These are phyloP conservation scores for Zootoca vivipara DNA, from an alignment of 2,113 vertebrate species.

Conservation along the genomic window DNA sequence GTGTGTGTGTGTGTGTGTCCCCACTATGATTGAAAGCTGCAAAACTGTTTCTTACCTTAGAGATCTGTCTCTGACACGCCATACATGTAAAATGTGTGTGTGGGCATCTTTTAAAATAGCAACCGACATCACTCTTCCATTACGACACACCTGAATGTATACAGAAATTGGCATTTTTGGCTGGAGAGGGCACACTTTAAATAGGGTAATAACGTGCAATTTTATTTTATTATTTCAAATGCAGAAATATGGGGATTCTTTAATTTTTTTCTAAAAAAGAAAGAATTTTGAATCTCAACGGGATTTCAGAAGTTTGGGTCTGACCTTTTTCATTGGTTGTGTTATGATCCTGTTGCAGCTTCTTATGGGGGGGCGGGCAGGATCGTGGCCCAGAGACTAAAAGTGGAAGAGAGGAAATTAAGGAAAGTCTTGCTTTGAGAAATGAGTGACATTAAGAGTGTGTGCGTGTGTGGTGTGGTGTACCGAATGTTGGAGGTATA, in stretches of 20 bases:
- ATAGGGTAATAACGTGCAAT: not conserved
- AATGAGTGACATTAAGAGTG: not conserved
- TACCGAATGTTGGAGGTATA: not conserved
- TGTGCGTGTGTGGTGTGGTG: not conserved
- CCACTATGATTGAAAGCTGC: not conserved
- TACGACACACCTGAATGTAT: not conserved
- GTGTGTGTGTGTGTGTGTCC: not conserved
- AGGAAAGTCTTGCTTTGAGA: not conserved
- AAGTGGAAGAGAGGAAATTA: constrained; percentile 19
- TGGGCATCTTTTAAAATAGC: not conserved
- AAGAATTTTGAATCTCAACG: constrained; percentile 1
- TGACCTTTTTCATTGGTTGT: not conserved
- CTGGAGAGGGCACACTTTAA: no score
- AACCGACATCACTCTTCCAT: not conserved
- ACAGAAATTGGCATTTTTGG: not conserved
- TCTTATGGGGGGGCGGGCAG: constrained; percentile 41
- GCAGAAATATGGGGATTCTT: no score
- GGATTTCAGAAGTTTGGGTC: constrained; percentile 24
- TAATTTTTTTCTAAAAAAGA: accelerated
- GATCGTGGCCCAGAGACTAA: not conserved
- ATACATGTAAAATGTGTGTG: not conserved
- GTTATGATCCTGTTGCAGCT: constrained; percentile 40
- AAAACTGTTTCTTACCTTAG: not conserved
- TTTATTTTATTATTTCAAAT: not conserved
- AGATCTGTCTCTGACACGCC: not conserved